Evolutionary conservation across 2,888 invertebrate genomes (phyloP), one percentile per base, ranked within the genome.

Genomic region (Sturmia bella): DNA sequence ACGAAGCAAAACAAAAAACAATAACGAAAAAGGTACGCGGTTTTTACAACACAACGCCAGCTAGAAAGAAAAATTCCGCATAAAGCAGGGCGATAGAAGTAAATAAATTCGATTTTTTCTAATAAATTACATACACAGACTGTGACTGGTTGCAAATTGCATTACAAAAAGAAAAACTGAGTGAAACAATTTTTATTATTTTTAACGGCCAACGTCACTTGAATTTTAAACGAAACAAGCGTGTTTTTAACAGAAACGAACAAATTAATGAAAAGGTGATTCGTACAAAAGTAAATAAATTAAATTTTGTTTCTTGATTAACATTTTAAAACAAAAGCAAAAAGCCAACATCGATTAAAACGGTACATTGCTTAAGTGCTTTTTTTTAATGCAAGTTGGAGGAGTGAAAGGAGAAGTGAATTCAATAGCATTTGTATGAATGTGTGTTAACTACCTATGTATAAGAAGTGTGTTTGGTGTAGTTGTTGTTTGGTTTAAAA

Each of bases 1-100:
- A 64, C 68, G 21, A 54, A 68, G 41, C 64, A 80, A 69, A 75
- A 75, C 80, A 80, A 80, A 72, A 73, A 73, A 63, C 72, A 79
- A 73, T 79, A 79, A 75, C 50, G 63, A 66, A 54, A 52, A 56
- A 59, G 57, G 21, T 66, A 68, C 66, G 76, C 76, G 72, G 76
- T 54, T 68, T 77, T 80, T 76, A 50, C 32, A 32, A 32, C 37
- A 70, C 54, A 70, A 57, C 48, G 32, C 11, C 66, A 59, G 21
- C 39, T 7, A 43, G 1, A 45, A 73, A 63, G 13, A 61, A 27
- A 70, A 41, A 57, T 11, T 64, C 13, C n/a, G 43, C 39, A 32
- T n/a, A 61, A 43, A 50, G 45, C n/a, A 68, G 56, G 41, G 21
- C 21, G 32, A 66, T 32, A 69, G 27, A 73, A 69, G 61, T 64